Evolutionary conservation across 2,888 invertebrate species (phyloP), one percentile per base, ranked within the genome.

Genomic region (Escarpia spicata): DNA sequence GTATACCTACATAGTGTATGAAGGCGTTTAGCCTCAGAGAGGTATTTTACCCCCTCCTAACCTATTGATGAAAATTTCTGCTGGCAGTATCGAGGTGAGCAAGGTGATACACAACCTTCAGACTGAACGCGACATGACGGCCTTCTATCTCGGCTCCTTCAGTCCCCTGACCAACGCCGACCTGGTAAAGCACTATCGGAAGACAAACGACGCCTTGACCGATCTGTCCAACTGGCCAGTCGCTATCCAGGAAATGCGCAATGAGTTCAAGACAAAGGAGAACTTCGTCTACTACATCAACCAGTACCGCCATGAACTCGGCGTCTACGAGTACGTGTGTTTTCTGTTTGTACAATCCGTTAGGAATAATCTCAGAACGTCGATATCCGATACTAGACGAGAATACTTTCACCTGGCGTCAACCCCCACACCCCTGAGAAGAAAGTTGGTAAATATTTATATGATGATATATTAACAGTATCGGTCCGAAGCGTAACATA

Each of bases 121-220:
- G 93, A 92, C 94, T 43, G 96, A 96, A 93, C 93, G 96, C 26
- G 95, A 95, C 91, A 95, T 95, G 93, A 95, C 95, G 31, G 95
- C 95, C 91, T 94, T 96, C 90, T 95, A 95, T 93, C 93, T 95
- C 31, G 95, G 95, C 93, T 94, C 94, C 45, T 94, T 95, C 75
- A 93, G 94, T 89, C 94, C 95, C 26, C 95, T 95, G 75, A 95
- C 95, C 0, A 95, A 95, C 92, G 93, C 93, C 8, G 94, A 95
- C 26, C 93, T 95, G 15, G 93, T 95, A 2, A 94, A 95, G 90
- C 94, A 95, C 43, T 95, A 95, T 93, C 94, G 94, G 43, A 94
- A 94, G 60, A 95, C 95, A 0, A 95, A 95, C 93, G 92, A 94
- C 15, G 95, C 94, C 1, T 93, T 95, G 19, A 94, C 94, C 52